Base-by-base conservation (phyloP, 2,797 vertebrate species). In the Pseudochirops cupreus region DNA sequence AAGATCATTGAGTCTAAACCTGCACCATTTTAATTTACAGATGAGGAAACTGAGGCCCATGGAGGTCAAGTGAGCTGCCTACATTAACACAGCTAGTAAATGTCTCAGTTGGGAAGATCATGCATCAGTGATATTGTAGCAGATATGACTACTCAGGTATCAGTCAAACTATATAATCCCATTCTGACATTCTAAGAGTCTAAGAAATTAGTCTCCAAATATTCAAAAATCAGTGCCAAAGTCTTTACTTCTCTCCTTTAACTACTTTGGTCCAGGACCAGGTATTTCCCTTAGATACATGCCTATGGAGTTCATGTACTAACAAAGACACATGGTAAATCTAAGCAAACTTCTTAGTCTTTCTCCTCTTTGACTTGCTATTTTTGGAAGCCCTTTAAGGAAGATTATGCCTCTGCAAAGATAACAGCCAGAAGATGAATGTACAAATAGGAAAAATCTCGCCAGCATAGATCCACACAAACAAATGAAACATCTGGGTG, bases 401-500 rank as follows among this genome's bases (percentile, higher is more conserved):
- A 89, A 93, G 46, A 46, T 33, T 56, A 10, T 28, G 10, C 52
- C 87, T 96, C 92, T 50, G 54, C 21, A 95, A 59, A 96, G 57
- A 90, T 57, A 93, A 93, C 0, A 96, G 59, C 14, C n/a, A 95
- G 33, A 92, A 94, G 21, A 94, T 33, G 46, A 94, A 90, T 50
- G 89, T n/a, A 6, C n/a, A 24, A 54, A 56, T 26, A 11, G 18
- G 39, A 91, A 95, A 82, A 59, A 39, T 46, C 31, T 94, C 62
- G 7, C 53, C 93, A 10, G 29, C 31, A 62, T 0, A 33, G n/a
- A 87, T 92, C 14, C 29, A 82, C 26, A 56, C 46, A 89, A 91
- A 67, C 82, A 92, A 95, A 93, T 97, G 56, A 21, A 91, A 16
- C 28, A 94, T 92, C 87, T 97, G 39, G 94, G 82, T 93, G 46